These are phyloP conservation scores for Sinocyclocheilus anophthalmus DNA, from an alignment of 2,113 vertebrate genomes.

Conservation along the genomic window DNA sequence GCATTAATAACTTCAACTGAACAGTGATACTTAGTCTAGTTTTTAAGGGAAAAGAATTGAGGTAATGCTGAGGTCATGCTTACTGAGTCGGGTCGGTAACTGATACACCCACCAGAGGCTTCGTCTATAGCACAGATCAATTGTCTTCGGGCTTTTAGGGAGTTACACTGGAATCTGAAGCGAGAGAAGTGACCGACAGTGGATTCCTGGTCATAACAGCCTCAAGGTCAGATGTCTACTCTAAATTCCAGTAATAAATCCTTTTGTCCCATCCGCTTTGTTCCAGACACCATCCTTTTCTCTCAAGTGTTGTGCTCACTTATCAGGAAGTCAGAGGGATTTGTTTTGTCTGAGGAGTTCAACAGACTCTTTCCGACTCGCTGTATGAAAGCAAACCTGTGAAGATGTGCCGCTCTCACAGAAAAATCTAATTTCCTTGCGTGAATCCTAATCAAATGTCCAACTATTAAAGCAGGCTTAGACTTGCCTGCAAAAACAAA, in stretches of 20 bases:
- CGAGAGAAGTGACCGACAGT: background rate
- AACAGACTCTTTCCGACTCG: constrained; percentile 9
- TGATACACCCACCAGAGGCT: background rate
- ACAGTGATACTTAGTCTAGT: background rate
- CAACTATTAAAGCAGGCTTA: background rate
- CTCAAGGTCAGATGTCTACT: constrained; percentile 41
- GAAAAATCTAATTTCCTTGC: background rate
- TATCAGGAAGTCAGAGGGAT: constrained; percentile 16
- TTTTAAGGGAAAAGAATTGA: background rate
- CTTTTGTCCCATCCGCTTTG: constrained; percentile 27
- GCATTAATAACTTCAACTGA: background rate
- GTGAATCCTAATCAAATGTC: constrained; percentile 20
- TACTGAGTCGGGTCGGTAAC: background rate
- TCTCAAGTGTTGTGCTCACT: constrained; percentile 26
- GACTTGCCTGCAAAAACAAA: background rate
- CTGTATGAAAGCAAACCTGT: background rate
- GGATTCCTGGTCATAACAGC: background rate
- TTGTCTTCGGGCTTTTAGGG: background rate
- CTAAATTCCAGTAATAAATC: constrained; percentile 19
- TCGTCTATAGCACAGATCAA: constrained; percentile 29
- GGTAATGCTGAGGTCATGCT: background rate
- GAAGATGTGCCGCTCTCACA: background rate
- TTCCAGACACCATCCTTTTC: background rate
- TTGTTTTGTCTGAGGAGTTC: constrained; percentile 27
- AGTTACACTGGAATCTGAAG: background rate